Evolutionary conservation across 2,888 invertebrate species (phyloP), one percentile per base, ranked within the genome.

Genomic region (Aethes cnicana): DNA sequence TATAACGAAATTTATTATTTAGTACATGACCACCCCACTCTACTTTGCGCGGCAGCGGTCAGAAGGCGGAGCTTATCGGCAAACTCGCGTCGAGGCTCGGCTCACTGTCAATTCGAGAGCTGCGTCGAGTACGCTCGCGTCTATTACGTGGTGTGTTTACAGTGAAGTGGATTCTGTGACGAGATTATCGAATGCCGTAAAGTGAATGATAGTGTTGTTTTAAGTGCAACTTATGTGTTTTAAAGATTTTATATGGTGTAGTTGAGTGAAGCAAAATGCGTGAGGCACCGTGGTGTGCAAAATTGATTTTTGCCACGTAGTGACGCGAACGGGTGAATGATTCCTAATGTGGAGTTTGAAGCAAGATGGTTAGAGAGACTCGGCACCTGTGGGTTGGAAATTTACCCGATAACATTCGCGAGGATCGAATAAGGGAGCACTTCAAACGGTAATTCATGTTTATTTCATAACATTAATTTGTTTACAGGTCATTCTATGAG

Each of bases 361-460:
- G 95, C 96, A 97, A 96, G 95, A 98, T 98, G 98, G 98, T 98
- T 95, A 98, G 98, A 95, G 98, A 98, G 97, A 98, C 98, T 94
- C 97, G 98, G 94, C 98, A 98, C 94, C 95, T 98, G 94, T 98
- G 98, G 97, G 97, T 98, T 95, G 98, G 98, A 95, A 98, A 98
- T 95, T 96, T 98, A 95, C 98, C 98, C 95, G 98, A 98, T 94
- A 97, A 97, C 93, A 96, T 97, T 93, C 96, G 97, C 88, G 97
- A 98, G 92, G 97, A 97, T 91, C 95, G 96, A 91, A 96, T 98
- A 92, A 94, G 95, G 93, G 97, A 97, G 92, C 96, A 97, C 92
- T 98, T 98, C 92, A 96, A 97, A 95, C 95, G 97, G 97, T 97
- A 94, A 93, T 63, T 58, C 52, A 57, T 53, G 53, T 39, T 57